These are phyloP conservation scores for Gallinago paraguaiae DNA, from an alignment of 2,113 vertebrate genomes.

Conservation along the genomic window DNA sequence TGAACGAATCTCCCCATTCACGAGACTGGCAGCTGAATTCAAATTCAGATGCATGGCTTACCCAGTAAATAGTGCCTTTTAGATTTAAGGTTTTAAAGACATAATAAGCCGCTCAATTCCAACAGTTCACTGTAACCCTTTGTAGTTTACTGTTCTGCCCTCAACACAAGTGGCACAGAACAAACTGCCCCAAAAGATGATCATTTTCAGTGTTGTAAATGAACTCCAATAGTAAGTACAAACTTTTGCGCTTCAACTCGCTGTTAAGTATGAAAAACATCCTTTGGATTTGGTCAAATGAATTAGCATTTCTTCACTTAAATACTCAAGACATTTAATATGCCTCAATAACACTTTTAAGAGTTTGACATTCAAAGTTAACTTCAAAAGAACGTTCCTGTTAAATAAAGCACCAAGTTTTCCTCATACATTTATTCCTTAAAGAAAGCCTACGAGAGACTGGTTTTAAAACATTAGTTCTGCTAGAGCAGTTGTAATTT, in stretches of 20 bases:
- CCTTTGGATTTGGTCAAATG: not conserved
- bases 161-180: not conserved
- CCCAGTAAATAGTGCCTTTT: not conserved
- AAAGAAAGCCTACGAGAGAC: slow-evolving; percentile 40
- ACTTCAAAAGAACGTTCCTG: not conserved
- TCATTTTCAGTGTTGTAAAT: not conserved
- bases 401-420: slow-evolving; percentile 32
- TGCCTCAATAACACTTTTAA: not conserved
- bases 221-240: not conserved
- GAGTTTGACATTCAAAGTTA: slow-evolving; percentile 14
- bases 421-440: slow-evolving; percentile 35
- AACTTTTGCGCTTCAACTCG: not conserved
- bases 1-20: not conserved
- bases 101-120: not conserved
- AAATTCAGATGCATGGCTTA: not conserved
- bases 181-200: not conserved
- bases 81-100: not conserved
- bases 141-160: not conserved
- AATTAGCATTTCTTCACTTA: not conserved
- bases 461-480: slow-evolving; percentile 37
- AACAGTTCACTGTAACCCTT: fast-evolving
- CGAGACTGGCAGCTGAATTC: not conserved
- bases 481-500: slow-evolving; percentile 3
- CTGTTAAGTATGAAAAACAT: not conserved
- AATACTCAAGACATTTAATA: not conserved